Percentiles rank a stretch among this genome's conserved stretches.
Evolutionary conservation across 1,140 invertebrate genomes (phyloP).

Genomic region (Hypsibius dujardini): DNA sequence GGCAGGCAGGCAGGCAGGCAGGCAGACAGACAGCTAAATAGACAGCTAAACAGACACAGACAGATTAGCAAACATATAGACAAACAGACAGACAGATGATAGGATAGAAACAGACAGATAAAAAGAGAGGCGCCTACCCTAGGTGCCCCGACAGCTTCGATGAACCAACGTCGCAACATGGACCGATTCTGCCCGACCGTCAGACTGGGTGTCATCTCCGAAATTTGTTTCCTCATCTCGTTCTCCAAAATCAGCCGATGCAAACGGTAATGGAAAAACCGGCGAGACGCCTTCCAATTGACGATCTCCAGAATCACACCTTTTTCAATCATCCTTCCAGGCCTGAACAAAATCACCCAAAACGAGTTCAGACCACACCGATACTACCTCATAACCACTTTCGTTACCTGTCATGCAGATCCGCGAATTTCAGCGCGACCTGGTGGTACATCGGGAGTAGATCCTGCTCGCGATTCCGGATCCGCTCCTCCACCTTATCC

Average conservation of each 20-base stretch:
- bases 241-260: constrained; percentile 57
- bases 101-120: no score
- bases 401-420: constrained; percentile 96
- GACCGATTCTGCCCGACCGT: constrained; percentile 47
- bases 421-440: constrained; percentile 84
- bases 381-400: no score
- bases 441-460: constrained; percentile 58
- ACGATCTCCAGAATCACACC: constrained; percentile 77
- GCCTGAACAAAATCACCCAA: no score
- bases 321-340: constrained; percentile 88
- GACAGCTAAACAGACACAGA: no score
- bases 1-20: no score
- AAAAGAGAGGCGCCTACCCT: constrained; percentile 53
- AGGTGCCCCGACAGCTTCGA: constrained; percentile 69
- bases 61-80: no score
- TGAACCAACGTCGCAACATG: constrained; percentile 79
- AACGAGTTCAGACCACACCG: no score
- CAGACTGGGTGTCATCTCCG: constrained; percentile 45
- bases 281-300: constrained; percentile 60
- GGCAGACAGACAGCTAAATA: no score
- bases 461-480: constrained; percentile 53
- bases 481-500: constrained; percentile 58
- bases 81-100: no score
- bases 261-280: constrained; percentile 68
- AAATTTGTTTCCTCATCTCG: constrained; percentile 50